Evolutionary conservation across 2,888 invertebrate genomes (phyloP).

Genomic region (Vandiemenella viatica): DNA sequence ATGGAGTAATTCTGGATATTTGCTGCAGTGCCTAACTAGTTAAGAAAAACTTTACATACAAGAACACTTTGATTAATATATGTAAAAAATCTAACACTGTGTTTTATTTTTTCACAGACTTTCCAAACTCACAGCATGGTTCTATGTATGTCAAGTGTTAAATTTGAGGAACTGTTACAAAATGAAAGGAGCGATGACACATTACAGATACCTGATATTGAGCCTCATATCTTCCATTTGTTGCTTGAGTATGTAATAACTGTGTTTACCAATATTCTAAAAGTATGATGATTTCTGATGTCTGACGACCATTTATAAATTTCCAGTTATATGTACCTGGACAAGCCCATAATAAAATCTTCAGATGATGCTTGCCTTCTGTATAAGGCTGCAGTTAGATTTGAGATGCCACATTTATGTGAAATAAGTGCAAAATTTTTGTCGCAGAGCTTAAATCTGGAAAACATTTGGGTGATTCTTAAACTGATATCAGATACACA

Average conservation of each 20-base stretch:
- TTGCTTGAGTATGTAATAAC: conserved; percentile 3
- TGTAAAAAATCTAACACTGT: too few species aligned
- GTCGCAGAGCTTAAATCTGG: conserved; percentile 4
- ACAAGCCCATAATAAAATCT: not conserved
- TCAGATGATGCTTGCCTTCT: conserved; percentile 2
- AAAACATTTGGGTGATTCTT: conserved; percentile 1
- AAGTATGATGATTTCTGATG: not conserved
- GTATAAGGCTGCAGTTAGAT: conserved; percentile 4
- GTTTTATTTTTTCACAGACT: conserved; percentile 3
- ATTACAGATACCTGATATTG: not conserved
- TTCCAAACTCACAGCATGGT: conserved; percentile 4
- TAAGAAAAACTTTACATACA: too few species aligned
- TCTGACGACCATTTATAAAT: not conserved
- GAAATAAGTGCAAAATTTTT: conserved; percentile 1
- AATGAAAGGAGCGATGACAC: not conserved
- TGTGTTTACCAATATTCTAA: not conserved
- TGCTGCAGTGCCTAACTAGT: too few species aligned
- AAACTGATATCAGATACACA: conserved; percentile 1
- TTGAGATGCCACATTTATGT: conserved; percentile 3
- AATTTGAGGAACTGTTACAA: conserved; percentile 6
- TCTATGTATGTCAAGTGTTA: conserved; percentile 8
- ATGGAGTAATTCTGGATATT: too few species aligned
- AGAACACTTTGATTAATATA: too few species aligned
- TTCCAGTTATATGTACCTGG: conserved; percentile 6
- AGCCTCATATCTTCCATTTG: conserved; percentile 3